Percentiles rank a stretch among this genome's conserved stretches.
These are phyloP conservation scores for Emmelina monodactyla DNA, from an alignment of 2,888 invertebrate species.

Conservation along the genomic window DNA sequence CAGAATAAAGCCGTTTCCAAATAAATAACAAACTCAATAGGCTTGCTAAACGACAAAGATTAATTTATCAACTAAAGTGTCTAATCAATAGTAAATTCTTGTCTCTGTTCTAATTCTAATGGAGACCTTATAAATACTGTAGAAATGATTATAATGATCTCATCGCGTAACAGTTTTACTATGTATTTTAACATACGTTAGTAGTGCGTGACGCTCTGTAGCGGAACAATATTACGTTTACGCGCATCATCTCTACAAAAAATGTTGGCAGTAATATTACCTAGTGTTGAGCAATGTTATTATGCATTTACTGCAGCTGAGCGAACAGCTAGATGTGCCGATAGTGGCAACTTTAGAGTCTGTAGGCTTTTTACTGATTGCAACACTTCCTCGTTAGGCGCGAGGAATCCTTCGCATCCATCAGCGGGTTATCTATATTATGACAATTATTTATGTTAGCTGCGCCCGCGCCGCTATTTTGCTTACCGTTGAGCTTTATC, in stretches of 20 bases:
- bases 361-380: slow-evolving; percentile 24
- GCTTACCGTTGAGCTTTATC: slow-evolving; percentile 64
- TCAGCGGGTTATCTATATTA: slow-evolving; percentile 59
- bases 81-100: neutral
- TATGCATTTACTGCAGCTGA: slow-evolving; percentile 7
- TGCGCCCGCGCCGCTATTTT: slow-evolving; percentile 58
- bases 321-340: slow-evolving; percentile 3
- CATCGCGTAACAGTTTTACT: slow-evolving; percentile 6
- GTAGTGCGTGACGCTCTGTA: slow-evolving; percentile 24
- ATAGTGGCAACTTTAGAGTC: slow-evolving; percentile 17
- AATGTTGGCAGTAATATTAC: no score
- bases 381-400: slow-evolving; percentile 44
- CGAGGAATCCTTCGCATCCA: slow-evolving; percentile 40
- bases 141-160: slow-evolving; percentile 11
- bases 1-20: neutral
- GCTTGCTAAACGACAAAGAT: no score
- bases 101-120: neutral
- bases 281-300: slow-evolving; percentile 17
- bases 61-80: no score
- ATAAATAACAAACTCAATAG: no score
- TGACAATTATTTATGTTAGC: slow-evolving; percentile 65
- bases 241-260: slow-evolving; percentile 28
- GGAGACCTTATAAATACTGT: neutral
- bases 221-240: slow-evolving; percentile 24
- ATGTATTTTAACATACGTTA: slow-evolving; percentile 13